Evolutionary conservation across 1,140 invertebrate species (phyloP).

Genomic region (Cephus cinctus): DNA sequence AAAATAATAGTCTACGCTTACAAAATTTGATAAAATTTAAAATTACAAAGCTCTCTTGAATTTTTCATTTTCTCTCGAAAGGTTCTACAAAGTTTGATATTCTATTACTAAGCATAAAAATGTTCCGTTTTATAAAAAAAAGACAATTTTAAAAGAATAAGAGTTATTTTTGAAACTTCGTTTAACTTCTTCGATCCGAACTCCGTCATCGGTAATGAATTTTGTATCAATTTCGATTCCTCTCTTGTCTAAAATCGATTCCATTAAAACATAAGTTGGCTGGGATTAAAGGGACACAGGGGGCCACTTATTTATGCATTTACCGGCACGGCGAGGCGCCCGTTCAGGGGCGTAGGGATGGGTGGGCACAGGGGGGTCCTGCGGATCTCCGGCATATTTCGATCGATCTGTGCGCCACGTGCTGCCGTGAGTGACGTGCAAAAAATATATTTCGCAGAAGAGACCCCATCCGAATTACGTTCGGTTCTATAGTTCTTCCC

Average conservation of each 20-base stretch:
- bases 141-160: no score
- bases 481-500: slow-evolving; percentile 23
- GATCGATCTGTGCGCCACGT: slow-evolving; percentile 48
- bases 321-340: slow-evolving; percentile 21
- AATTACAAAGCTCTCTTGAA: no score
- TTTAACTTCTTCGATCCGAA: no score
- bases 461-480: slow-evolving; percentile 28
- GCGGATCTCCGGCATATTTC: slow-evolving; percentile 36
- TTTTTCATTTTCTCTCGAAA: no score
- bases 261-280: slow-evolving; percentile 24
- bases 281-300: slow-evolving; percentile 31
- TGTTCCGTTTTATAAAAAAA: no score
- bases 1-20: no score
- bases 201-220: slow-evolving; percentile 7
- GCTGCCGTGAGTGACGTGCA: slow-evolving; percentile 42
- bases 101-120: no score
- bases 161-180: no score
- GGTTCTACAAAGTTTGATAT: no score
- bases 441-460: slow-evolving; percentile 42
- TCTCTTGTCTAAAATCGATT: slow-evolving; percentile 6
- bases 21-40: no score
- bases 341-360: no score
- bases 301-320: slow-evolving; percentile 43
- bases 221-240: neutral
- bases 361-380: no score